Evolutionary conservation across 2,888 invertebrate species (phyloP).

Genomic region (Trichacis sp.): DNA sequence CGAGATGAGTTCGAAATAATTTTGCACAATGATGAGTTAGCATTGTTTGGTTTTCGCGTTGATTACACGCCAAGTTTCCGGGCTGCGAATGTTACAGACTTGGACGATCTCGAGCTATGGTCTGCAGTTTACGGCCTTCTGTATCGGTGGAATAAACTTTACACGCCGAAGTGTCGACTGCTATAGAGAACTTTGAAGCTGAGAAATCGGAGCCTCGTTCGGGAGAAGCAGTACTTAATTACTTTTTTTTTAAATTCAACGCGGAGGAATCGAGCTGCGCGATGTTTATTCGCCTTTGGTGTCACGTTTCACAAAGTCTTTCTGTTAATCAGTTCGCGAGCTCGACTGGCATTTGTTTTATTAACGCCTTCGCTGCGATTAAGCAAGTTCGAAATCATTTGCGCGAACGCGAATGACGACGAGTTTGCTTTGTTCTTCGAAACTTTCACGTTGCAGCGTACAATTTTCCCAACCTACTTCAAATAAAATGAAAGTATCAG

Average conservation of each 20-base stretch:
- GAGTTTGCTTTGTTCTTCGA: not conserved
- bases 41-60: not conserved
- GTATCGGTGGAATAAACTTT: constrained; percentile 17
- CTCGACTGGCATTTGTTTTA: constrained; percentile 17
- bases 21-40: not conserved
- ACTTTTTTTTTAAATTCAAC: constrained; percentile 28
- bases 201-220: constrained; percentile 31
- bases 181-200: constrained; percentile 16
- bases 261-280: constrained; percentile 20
- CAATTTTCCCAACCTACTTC: not conserved
- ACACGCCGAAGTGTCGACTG: constrained; percentile 9
- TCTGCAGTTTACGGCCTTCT: too few species aligned
- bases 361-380: not conserved
- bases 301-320: constrained; percentile 19
- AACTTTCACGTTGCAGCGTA: not conserved
- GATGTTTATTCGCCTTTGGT: constrained; percentile 25
- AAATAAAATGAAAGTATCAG: too few species aligned
- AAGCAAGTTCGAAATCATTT: not conserved
- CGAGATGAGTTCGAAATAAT: not conserved
- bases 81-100: too few species aligned
- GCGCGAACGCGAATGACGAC: not conserved
- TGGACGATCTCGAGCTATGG: not conserved
- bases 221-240: constrained; percentile 15
- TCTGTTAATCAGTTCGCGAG: constrained; percentile 6
- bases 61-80: not conserved